Percentiles rank a stretch among this genome's conserved stretches.
phyloP scores from a whole-genome alignment of 2,888 invertebrate genomes.

The Andrena praecox region DNA sequence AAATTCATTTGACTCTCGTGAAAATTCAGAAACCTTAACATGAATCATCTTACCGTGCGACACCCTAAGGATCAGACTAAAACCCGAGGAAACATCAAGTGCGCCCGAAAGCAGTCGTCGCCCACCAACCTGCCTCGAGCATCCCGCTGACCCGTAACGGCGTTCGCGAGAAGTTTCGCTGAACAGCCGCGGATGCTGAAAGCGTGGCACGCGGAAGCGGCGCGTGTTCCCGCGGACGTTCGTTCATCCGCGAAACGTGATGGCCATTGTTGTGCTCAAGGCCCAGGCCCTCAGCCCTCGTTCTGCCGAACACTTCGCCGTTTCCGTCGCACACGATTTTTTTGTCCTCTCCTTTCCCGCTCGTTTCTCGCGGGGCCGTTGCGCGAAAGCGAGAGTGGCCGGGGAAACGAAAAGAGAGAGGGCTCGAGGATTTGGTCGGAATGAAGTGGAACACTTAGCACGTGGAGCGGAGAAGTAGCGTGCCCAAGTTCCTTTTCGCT shows the following conservation, averaged over 20 bases:
- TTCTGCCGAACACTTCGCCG: background rate
- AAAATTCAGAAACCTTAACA: background rate
- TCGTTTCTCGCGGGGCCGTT: slow-evolving; percentile 15
- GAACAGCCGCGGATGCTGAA: background rate
- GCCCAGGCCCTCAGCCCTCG: background rate
- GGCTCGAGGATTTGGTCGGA: slow-evolving; percentile 58
- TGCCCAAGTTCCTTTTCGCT: slow-evolving; percentile 54
- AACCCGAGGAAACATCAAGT: background rate
- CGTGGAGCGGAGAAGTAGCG: slow-evolving; percentile 49
- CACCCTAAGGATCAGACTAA: background rate
- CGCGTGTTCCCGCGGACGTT: background rate
- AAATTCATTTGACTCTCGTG: background rate
- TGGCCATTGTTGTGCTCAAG: slow-evolving; percentile 36
- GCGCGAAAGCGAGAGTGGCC: slow-evolving; percentile 44
- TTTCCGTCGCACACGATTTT: background rate
- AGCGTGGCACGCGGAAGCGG: background rate
- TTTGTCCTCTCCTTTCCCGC: no score
- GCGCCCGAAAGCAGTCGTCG: background rate
- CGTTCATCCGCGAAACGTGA: slow-evolving; percentile 25
- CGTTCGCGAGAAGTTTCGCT: background rate
- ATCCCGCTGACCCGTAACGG: slow-evolving; percentile 22
- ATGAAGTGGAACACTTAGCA: slow-evolving; percentile 63
- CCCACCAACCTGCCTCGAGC: background rate
- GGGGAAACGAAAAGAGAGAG: slow-evolving; percentile 14
- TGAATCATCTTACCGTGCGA: background rate